Evolutionary conservation across 1,140 invertebrate genomes (phyloP).

Genomic region (Drosophila subobscura): DNA sequence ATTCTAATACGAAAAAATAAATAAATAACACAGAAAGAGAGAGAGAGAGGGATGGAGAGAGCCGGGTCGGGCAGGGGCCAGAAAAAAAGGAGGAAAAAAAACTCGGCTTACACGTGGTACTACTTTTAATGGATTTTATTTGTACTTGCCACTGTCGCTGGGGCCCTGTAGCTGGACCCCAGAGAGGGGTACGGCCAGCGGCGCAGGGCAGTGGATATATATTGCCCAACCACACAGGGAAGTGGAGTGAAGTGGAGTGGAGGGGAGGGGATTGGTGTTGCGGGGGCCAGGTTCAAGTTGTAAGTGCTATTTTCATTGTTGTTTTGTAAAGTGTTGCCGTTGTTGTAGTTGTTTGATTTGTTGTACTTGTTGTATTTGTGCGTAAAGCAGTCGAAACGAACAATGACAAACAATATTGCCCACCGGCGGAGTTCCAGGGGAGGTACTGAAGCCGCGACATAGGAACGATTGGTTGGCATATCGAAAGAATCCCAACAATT

Average conservation of each 20-base stretch:
- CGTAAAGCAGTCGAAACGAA: slow-evolving; percentile 46
- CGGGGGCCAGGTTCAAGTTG: slow-evolving; percentile 47
- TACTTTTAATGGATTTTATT: slow-evolving; percentile 80
- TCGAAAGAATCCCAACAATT: slow-evolving; percentile 42
- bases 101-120: slow-evolving; percentile 73
- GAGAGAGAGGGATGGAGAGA: neutral
- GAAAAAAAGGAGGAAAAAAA: slow-evolving; percentile 12
- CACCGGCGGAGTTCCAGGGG: neutral
- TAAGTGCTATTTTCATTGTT: slow-evolving; percentile 55
- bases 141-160: slow-evolving; percentile 68
- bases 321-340: slow-evolving; percentile 40
- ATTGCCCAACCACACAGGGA: no score
- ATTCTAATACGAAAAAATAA: slow-evolving; percentile 66
- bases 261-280: neutral
- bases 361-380: slow-evolving; percentile 44
- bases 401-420: slow-evolving; percentile 54
- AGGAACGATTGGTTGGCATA: slow-evolving; percentile 33
- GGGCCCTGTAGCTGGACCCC: slow-evolving; percentile 6
- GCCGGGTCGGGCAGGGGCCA: neutral
- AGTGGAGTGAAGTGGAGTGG: neutral
- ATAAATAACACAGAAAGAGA: slow-evolving; percentile 41
- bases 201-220: neutral
- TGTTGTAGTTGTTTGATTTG: slow-evolving; percentile 7
- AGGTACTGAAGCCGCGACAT: neutral
- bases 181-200: neutral